Base-by-base conservation (phyloP, 2,888 invertebrate species). In the Tyria jacobaeae region DNA sequence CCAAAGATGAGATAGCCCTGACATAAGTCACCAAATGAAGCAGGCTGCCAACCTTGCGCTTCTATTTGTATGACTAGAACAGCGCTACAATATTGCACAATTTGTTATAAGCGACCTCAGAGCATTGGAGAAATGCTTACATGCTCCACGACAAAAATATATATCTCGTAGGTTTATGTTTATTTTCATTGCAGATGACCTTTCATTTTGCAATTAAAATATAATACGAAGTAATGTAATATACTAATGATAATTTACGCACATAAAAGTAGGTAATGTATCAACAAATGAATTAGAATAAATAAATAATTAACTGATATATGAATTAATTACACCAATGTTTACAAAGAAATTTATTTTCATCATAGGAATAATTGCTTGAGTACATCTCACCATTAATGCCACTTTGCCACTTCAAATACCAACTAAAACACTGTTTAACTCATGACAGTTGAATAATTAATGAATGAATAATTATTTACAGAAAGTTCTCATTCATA, bases 21-120 rank as follows among this genome's bases (percentile, higher is more conserved):
- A 92, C 92, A 92, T 89, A 86, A 88, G 89, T 86, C 88, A 86
- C 93, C 92, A 92, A 92, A 92, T 89, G 91, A 76, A 92, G 92
- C 82, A 91, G 83, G 86, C 86, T 86, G 91, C 71, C 88, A 86
- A 84, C 92, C 92, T 93, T 92, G 92, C 84, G 76, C 87, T 86
- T 88, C 88, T 90, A 89, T 89, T 81, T 84, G 84, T 88, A 86
- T 82, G 85, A 86, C 82, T 84, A 84, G 85, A 80, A 73, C 75
- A 67, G 48, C 52, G 73, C 73, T 67, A 66, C 57, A 78, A 71
- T 75, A 77, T 77, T 79, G 81, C 79, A 81, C 60, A 81, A 83
- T 78, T 78, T 66, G 68, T 64, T 78, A 74, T 78, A 73, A 77
- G 71, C 70, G 70, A 79, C 74, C 81, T 78, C 80, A 81, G 70